Percentiles rank a stretch among this genome's conserved stretches.
Conservation (phyloP, 2,888 invertebrate genomes). For the Meiosimyza decipiens region DNA sequence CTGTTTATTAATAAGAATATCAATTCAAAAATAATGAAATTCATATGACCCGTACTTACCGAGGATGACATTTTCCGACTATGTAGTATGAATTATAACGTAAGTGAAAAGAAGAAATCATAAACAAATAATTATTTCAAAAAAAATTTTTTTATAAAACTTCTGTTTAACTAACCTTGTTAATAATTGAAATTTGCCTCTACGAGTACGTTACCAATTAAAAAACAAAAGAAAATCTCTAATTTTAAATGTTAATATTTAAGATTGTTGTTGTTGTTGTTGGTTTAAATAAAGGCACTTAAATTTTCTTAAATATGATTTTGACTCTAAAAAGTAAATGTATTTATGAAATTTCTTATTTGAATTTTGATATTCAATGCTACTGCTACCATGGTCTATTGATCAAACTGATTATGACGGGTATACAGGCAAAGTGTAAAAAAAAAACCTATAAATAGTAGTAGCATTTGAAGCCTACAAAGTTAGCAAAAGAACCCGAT, state of each 20-base stretch:
- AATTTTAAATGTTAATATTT: slow-evolving; percentile 45
- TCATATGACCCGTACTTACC: neutral
- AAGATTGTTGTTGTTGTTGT: neutral
- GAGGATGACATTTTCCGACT: neutral
- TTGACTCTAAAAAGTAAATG: slow-evolving; percentile 33
- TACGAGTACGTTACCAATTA: too few relatives aligned
- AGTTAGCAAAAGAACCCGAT: too few relatives aligned
- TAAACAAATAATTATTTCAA: too few relatives aligned
- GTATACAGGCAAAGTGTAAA: too few relatives aligned
- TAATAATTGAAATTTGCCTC: too few relatives aligned
- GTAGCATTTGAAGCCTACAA: too few relatives aligned
- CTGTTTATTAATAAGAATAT: slow-evolving; percentile 43
- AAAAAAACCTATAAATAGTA: too few relatives aligned
- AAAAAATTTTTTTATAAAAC: too few relatives aligned
- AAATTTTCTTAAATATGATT: slow-evolving; percentile 32
- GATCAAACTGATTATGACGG: slow-evolving; percentile 49
- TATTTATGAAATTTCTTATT: neutral
- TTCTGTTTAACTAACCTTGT: too few relatives aligned
- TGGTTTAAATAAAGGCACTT: slow-evolving; percentile 10
- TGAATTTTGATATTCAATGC: slow-evolving; percentile 20
- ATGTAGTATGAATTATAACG: neutral
- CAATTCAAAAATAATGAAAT: too few relatives aligned
- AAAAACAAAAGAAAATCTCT: slow-evolving; percentile 47
- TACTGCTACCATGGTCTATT: slow-evolving; percentile 45
- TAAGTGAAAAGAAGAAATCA: slow-evolving; percentile 30